Evolutionary conservation across 2,888 invertebrate genomes (phyloP), one percentile per base, ranked within the genome.

Genomic region (Neoaliturus tenellus): DNA sequence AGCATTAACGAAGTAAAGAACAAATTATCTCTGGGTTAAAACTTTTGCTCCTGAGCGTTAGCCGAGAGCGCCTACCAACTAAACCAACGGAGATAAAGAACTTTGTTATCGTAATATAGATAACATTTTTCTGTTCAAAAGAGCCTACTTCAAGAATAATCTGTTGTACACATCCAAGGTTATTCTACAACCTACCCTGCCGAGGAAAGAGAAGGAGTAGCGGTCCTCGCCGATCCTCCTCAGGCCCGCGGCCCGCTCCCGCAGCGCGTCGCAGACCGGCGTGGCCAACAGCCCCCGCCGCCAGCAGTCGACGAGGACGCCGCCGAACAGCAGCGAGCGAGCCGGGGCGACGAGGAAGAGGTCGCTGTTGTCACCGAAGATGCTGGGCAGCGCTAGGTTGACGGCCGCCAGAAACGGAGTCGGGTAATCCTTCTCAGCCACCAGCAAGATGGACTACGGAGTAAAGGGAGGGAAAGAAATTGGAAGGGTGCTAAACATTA

Each of bases 211-310:
- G 89, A 97, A 95, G 10, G 92, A 91, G 86, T 94, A 94, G 86
- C 93, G 93, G 80, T 94, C 93, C 35, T 94, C 94, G 6, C 93
- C 93, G 67, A 93, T 91, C 71, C 93, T 91, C 51, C 91, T 90
- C 1, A 94, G 89, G 69, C 93, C 93, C 1, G 92, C 92, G 0
- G 91, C 92, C 87, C 95, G 94, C 39, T 93, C 93, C 89, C 94
- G 94, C 86, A 96, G 89, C 0, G 94, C 92, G 0, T 93, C 91
- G 88, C 97, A 97, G 0, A 95, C 92, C 0, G 96, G 95, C 88
- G 94, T 94, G 0, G 95, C 95, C 0, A 95, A 94, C 86, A 96
- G 96, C 86, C 96, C 96, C 0, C 93, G 94, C 33, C 94, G 93
- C 0, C 93, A 93, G 87, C 97, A 97, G 88, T 96, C 94, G 48